These are phyloP conservation scores for Trichonephila clavipes DNA, from an alignment of 1,140 invertebrate genomes.

Conservation along the genomic window DNA sequence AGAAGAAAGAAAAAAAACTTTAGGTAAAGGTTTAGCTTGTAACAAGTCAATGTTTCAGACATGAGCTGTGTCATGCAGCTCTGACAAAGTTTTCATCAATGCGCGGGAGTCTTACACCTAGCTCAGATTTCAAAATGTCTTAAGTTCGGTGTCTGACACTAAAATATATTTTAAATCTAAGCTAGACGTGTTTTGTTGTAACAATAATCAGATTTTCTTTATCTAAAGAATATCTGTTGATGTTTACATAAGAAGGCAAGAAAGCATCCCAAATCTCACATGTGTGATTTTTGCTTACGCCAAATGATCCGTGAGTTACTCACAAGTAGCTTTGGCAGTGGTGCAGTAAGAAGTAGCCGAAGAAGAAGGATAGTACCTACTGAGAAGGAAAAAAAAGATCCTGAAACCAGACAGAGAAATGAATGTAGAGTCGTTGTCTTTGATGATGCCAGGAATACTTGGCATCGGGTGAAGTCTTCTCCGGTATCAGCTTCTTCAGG, in stretches of 20 bases:
- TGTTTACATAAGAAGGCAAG: background rate
- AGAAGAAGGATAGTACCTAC: slow-evolving; percentile 8
- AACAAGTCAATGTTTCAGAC: no score
- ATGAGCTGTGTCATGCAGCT: no score
- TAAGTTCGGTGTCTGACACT: no score
- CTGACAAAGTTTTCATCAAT: no score
- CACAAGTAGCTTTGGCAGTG: slow-evolving; percentile 27
- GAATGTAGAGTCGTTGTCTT: slow-evolving; percentile 56
- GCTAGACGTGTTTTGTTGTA: no score
- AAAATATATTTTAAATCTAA: no score
- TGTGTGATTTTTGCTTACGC: slow-evolving; percentile 7
- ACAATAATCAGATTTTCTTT: background rate
- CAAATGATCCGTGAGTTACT: slow-evolving; percentile 14
- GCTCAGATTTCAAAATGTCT: no score
- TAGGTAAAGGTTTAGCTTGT: no score
- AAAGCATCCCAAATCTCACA: background rate
- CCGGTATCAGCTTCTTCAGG: slow-evolving; percentile 42
- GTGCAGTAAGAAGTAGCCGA: slow-evolving; percentile 20
- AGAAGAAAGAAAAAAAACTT: no score
- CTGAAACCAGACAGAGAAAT: slow-evolving; percentile 48
- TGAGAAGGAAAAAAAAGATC: slow-evolving; percentile 28
- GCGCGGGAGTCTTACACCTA: no score
- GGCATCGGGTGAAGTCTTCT: slow-evolving; percentile 41
- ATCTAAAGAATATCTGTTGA: background rate
- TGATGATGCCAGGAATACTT: slow-evolving; percentile 56